Evolutionary conservation across 1,140 invertebrate genomes (phyloP).

Genomic region (Ruditapes philippinarum): DNA sequence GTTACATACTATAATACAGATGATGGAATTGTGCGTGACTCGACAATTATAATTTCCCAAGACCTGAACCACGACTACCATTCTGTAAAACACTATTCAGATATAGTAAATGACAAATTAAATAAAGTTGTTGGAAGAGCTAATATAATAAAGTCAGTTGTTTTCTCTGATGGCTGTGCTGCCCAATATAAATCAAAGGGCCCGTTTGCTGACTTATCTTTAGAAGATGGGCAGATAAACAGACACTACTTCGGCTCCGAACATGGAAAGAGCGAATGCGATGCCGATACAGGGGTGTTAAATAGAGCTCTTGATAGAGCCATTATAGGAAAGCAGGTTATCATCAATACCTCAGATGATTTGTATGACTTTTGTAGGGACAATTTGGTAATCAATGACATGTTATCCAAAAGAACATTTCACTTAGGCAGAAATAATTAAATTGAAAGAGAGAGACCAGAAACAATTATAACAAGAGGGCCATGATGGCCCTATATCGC

Average conservation of each 20-base stretch:
- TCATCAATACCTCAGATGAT: conserved; percentile 5
- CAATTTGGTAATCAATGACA: background rate
- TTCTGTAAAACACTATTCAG: conserved; percentile 37
- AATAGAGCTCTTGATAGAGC: conserved; percentile 13
- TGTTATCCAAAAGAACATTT: conserved; percentile 19
- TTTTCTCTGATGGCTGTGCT: conserved; percentile 33
- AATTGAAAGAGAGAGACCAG: background rate
- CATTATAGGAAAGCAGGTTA: background rate
- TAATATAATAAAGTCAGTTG: conserved; percentile 20
- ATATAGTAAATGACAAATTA: background rate
- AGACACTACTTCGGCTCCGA: background rate
- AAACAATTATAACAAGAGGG: too few relatives aligned
- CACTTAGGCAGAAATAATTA: background rate
- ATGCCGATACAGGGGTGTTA: background rate
- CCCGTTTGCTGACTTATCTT: conserved; percentile 38
- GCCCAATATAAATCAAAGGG: conserved; percentile 10
- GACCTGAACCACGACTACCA: conserved; percentile 53
- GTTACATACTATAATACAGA: conserved; percentile 20
- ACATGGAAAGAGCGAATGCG: background rate
- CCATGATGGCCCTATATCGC: too few relatives aligned
- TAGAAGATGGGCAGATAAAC: background rate
- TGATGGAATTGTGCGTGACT: conserved; percentile 1
- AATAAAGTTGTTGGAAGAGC: background rate
- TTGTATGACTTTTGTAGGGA: background rate
- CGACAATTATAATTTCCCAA: conserved; percentile 24